A percentile compares a stretch with the other conserved stretches of the same genome.
phyloP scores from a whole-genome alignment of 1,140 invertebrate species.

The Sipha flava region DNA sequence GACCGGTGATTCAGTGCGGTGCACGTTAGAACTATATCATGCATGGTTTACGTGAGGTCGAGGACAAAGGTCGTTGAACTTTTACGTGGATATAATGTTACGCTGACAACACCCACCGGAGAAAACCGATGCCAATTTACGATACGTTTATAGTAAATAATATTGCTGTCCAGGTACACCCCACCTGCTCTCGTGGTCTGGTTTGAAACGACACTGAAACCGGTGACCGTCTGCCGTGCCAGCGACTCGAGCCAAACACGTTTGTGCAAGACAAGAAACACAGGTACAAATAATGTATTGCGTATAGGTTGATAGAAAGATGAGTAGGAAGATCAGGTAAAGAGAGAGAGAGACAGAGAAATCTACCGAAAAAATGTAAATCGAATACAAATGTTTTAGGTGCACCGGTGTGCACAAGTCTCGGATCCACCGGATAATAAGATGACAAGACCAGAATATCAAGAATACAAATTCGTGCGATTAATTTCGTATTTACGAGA shows the following conservation, averaged over 20 bases:
- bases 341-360: too few relatives aligned
- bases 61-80: constrained; percentile 10
- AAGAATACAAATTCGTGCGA: background rate
- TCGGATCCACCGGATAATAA: background rate
- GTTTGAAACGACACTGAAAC: background rate
- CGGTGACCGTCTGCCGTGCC: background rate
- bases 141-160: background rate
- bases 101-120: background rate
- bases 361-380: background rate
- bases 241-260: background rate
- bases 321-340: too few relatives aligned
- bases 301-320: too few relatives aligned
- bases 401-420: too few relatives aligned
- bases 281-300: too few relatives aligned
- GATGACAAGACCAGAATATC: background rate
- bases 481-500: background rate
- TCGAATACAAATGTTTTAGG: background rate
- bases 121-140: background rate
- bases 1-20: background rate
- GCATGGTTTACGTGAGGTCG: background rate
- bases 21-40: background rate
- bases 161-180: background rate
- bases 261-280: too few relatives aligned
- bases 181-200: too few relatives aligned
- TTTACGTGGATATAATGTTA: background rate